Percentiles rank a stretch among this genome's conserved stretches.
Evolutionary conservation across 2,113 vertebrate genomes (phyloP).

Genomic region (Sardina pilchardus): DNA sequence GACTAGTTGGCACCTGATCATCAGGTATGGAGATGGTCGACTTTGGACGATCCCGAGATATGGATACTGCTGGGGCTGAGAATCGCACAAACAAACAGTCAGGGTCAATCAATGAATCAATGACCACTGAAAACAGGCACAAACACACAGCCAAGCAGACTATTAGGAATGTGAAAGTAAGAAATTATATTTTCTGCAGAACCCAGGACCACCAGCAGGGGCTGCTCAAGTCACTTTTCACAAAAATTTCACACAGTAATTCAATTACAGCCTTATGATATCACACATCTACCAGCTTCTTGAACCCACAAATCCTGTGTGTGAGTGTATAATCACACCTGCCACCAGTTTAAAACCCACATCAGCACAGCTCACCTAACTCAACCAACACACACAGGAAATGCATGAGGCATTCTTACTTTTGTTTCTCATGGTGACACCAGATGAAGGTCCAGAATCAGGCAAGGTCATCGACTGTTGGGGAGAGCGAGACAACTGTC

Average conservation of each 20-base stretch:
- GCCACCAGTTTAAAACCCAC: slow-evolving; percentile 8
- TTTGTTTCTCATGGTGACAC: slow-evolving; percentile 79
- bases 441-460: slow-evolving; percentile 73
- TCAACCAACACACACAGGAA: background rate
- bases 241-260: background rate
- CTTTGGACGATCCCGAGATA: slow-evolving; percentile 82
- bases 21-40: slow-evolving; percentile 77
- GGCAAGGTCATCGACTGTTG: slow-evolving; percentile 70
- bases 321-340: background rate
- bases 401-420: slow-evolving; percentile 62
- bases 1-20: slow-evolving; percentile 59
- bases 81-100: background rate
- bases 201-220: background rate
- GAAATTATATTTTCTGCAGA: background rate
- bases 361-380: slow-evolving; percentile 11
- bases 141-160: background rate
- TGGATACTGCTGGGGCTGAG: slow-evolving; percentile 55
- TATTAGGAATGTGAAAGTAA: background rate
- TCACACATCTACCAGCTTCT: too few relatives aligned
- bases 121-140: background rate
- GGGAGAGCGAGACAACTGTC: slow-evolving; percentile 29
- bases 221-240: background rate
- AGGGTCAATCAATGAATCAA: background rate
- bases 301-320: background rate
- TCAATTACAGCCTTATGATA: background rate